A percentile compares a stretch with the other conserved stretches of the same genome.
These are phyloP conservation scores for Pseudomugil tenellus DNA, from an alignment of 2,797 vertebrate genomes.

Conservation along the genomic window DNA sequence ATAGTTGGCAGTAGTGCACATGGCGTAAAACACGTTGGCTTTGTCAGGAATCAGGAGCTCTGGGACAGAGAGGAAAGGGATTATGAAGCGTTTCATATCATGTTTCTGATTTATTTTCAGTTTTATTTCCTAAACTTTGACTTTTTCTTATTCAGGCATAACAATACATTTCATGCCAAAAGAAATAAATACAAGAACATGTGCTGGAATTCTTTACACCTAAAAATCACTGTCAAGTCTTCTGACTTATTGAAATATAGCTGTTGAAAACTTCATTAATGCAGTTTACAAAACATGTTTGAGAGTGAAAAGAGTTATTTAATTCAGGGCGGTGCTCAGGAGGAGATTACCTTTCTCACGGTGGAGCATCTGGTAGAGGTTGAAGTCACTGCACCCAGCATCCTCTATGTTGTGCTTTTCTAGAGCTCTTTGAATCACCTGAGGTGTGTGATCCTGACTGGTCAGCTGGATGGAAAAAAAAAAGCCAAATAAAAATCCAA, in stretches of 20 bases:
- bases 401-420: constrained; percentile 88
- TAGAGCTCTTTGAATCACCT: constrained; percentile 87
- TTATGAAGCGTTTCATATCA: neutral
- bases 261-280: too few species aligned
- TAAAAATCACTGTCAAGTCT: too few species aligned
- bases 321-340: neutral
- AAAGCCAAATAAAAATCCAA: constrained; percentile 1
- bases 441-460: constrained; percentile 90
- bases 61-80: constrained; percentile 50
- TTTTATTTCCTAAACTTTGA: neutral
- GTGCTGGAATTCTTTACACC: too few species aligned
- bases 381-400: constrained; percentile 77
- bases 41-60: constrained; percentile 90
- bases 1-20: constrained; percentile 86
- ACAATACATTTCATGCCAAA: neutral
- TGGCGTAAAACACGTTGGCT: constrained; percentile 93
- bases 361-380: constrained; percentile 85
- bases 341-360: constrained; percentile 82
- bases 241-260: too few species aligned
- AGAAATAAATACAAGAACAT: too few species aligned
- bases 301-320: too few species aligned
- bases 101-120: neutral
- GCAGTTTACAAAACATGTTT: too few species aligned
- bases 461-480: constrained; percentile 80
- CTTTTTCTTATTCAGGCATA: neutral